Evolutionary conservation across 2,888 invertebrate species (phyloP).

Genomic region (Diachrysia chrysitis): DNA sequence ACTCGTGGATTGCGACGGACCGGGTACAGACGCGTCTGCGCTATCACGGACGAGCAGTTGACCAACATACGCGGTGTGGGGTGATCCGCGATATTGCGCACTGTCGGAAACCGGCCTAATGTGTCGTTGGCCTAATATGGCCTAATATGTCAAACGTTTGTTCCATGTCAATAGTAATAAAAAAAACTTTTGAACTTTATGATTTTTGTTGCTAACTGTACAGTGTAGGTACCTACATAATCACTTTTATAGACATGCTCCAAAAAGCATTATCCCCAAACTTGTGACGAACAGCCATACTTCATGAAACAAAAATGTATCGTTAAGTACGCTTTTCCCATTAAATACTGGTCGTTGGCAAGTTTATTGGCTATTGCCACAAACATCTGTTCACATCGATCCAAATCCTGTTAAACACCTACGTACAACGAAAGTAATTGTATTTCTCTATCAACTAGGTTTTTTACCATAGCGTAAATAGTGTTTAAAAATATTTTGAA

Average conservation of each 20-base stretch:
- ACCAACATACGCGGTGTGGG: no score
- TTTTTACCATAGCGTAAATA: no score
- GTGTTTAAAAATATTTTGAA: no score
- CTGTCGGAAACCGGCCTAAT: no score
- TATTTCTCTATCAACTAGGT: background rate
- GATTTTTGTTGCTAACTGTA: background rate
- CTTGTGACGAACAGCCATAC: background rate
- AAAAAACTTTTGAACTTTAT: no score
- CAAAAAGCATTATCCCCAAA: background rate
- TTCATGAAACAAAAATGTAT: constrained; percentile 21
- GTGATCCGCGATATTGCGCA: no score
- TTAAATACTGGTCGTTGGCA: constrained; percentile 30
- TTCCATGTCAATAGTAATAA: no score
- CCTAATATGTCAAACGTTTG: no score
- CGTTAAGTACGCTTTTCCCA: constrained; percentile 16
- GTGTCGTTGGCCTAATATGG: no score
- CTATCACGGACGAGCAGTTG: no score
- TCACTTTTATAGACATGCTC: background rate
- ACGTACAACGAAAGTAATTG: background rate
- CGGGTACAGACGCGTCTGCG: no score
- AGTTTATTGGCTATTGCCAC: constrained; percentile 40
- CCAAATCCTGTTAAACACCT: background rate
- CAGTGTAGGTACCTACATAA: background rate
- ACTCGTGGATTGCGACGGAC: no score
- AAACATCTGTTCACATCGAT: constrained; percentile 44